Evolutionary conservation across 1,140 invertebrate species (phyloP), one percentile per base, ranked within the genome.

Genomic region (Zeugodacus cucurbitae): DNA sequence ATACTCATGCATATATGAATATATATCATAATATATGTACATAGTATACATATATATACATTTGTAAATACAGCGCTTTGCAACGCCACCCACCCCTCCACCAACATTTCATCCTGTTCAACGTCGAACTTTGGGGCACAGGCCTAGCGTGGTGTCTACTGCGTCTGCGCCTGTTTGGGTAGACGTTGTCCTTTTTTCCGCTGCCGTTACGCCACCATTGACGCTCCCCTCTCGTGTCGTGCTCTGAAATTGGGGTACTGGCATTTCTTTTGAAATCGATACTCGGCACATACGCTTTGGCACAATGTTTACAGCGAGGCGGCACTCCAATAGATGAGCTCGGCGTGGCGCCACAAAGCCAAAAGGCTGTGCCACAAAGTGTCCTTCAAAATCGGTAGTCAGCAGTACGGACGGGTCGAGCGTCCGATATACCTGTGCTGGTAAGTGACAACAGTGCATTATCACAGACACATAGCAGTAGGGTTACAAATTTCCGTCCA

Each of bases 181-280:
- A 86, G 48, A 34, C 85, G 32, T 59, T 59, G 48, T 58, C 85
- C 85, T 86, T 58, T 34, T 59, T 59, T 86, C 48, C 41, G 32
- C 34, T n/a, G 22, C n/a, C 37, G 3, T 37, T 34, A 82, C 74
- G 4, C 11, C 74, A 34, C 74, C 74, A 34, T 41, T 74, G 26
- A 74, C 29, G 70, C 70, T 41, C 70, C 70, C 70, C 70, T 34
- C 70, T 74, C 17, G 20, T 41, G 48, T 14, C 54, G 17, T 34
- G 17, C 32, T 57, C 8, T 86, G 54, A 59, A 86, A 86, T 86
- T 57, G 57, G 85, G 85, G 85, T 86, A 57, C 48, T 59, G 48
- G 57, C 85, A 86, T 86, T 86, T 34, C 82, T 54, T 58, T 58
- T 86, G 85, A 58, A 86, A 86, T 86, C 85, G 85, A 86, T 86